These are phyloP conservation scores for Pristionchus arcanus DNA, from an alignment of 2,888 invertebrate genomes.

Conservation along the genomic window DNA sequence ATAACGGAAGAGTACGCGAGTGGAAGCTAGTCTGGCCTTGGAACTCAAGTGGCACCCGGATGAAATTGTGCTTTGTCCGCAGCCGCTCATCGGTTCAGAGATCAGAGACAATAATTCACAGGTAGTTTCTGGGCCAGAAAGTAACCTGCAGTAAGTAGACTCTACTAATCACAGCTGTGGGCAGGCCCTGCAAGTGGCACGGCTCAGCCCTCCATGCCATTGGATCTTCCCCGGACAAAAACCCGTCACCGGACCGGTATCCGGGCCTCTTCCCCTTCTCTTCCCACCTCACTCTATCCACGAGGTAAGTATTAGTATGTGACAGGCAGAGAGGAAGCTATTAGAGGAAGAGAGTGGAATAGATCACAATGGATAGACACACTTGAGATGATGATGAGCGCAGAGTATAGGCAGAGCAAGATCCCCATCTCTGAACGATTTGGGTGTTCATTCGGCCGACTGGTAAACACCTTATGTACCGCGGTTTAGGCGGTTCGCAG, in stretches of 20 bases:
- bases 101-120: not conserved
- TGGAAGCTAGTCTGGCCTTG: constrained; percentile 12
- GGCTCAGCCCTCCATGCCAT: constrained; percentile 18
- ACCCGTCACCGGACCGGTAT: constrained; percentile 50
- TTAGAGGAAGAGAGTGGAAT: constrained; percentile 23
- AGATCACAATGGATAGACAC: constrained; percentile 49
- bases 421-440: constrained; percentile 12
- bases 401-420: not conserved
- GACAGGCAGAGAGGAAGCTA: constrained; percentile 37
- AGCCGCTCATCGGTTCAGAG: not conserved
- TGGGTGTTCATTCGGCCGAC: constrained; percentile 5
- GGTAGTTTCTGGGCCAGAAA: not conserved
- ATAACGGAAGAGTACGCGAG: not conserved
- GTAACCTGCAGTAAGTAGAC: not conserved
- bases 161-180: constrained; percentile 2
- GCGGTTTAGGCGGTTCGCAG: not conserved
- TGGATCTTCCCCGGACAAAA: constrained; percentile 18
- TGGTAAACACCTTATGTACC: constrained; percentile 31
- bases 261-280: constrained; percentile 20
- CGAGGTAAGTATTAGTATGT: constrained; percentile 50
- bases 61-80: not conserved
- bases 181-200: not conserved
- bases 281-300: not conserved
- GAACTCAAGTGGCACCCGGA: constrained; percentile 16
- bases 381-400: constrained; percentile 39